These are phyloP conservation scores for Zygothrica quintamaculata DNA, from an alignment of 2,888 invertebrate genomes.

Conservation along the genomic window DNA sequence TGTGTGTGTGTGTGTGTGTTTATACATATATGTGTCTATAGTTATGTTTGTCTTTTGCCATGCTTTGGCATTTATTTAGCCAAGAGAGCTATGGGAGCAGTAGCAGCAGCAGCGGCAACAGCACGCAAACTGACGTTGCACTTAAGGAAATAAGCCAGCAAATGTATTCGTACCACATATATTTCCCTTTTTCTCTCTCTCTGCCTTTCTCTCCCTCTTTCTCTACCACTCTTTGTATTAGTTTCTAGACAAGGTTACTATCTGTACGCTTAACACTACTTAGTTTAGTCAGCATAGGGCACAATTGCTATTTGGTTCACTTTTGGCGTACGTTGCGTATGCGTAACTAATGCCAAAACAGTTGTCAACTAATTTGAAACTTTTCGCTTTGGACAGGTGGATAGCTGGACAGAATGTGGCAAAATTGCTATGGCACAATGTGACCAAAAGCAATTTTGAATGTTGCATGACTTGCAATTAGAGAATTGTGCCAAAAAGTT, in stretches of 20 bases:
- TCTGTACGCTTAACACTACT: constrained; percentile 4
- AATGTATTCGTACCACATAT: constrained; percentile 5
- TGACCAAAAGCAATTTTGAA: constrained; percentile 8
- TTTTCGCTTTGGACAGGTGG: constrained; percentile 8
- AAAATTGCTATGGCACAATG: constrained; percentile 1
- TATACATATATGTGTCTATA: constrained; percentile 14
- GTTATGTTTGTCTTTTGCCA: constrained; percentile 66
- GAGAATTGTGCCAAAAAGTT: constrained; percentile 38
- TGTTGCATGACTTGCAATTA: constrained; percentile 58
- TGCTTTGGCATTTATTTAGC: constrained; percentile 67
- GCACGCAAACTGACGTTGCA: constrained; percentile 69
- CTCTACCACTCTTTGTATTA: no score
- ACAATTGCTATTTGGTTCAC: constrained; percentile 36
- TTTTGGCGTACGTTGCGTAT: constrained; percentile 46
- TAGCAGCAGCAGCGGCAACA: constrained; percentile 25
- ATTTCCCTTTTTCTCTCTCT: background rate
- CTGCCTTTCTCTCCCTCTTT: background rate
- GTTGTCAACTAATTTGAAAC: constrained; percentile 43
- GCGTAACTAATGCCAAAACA: constrained; percentile 53
- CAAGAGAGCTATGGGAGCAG: constrained; percentile 29
- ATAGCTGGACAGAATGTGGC: background rate
- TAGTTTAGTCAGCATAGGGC: constrained; percentile 12
- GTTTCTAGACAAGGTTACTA: background rate
- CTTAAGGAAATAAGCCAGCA: constrained; percentile 69
- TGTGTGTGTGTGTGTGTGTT: constrained; percentile 16